Percentiles rank a stretch among this genome's conserved stretches.
Conservation (phyloP, 2,888 invertebrate species). For the Phorcus lineatus region DNA sequence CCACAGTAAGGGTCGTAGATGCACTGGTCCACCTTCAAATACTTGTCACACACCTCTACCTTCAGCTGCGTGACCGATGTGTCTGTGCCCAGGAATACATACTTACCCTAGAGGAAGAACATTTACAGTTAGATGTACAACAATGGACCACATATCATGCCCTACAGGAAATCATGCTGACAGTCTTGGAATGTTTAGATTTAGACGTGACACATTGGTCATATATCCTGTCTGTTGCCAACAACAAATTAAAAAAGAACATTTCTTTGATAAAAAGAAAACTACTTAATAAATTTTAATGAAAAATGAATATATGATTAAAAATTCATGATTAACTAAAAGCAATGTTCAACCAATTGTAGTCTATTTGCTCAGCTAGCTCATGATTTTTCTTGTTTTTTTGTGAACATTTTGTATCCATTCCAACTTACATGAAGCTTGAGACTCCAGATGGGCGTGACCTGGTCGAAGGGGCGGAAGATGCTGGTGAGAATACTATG, state of each 20-base stretch:
- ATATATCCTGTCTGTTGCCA: no score
- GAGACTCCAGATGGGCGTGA: slow-evolving; percentile 51
- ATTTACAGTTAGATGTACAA: neutral
- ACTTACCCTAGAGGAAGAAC: slow-evolving; percentile 46
- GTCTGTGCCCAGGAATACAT: slow-evolving; percentile 65
- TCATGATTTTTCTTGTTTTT: no score
- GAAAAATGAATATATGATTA: no score
- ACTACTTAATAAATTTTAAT: no score
- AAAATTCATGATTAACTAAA: no score
- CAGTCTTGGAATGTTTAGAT: neutral
- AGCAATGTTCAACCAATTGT: no score
- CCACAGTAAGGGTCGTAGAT: slow-evolving; percentile 53
- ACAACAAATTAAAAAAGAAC: no score
- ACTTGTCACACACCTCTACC: slow-evolving; percentile 47
- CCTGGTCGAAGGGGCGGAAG: slow-evolving; percentile 45
- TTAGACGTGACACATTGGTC: no score
- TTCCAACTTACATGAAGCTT: slow-evolving; percentile 47
- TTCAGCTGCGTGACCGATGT: slow-evolving; percentile 55
- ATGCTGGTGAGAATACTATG: slow-evolving; percentile 43
- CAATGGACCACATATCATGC: no score
- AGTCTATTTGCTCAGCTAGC: no score
- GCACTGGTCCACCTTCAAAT: slow-evolving; percentile 51
- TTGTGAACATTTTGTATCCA: neutral
- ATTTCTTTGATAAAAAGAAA: no score
- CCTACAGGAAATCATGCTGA: no score